Base-by-base conservation (phyloP, 2,113 vertebrate genomes). In the Corythoichthys intestinalis region DNA sequence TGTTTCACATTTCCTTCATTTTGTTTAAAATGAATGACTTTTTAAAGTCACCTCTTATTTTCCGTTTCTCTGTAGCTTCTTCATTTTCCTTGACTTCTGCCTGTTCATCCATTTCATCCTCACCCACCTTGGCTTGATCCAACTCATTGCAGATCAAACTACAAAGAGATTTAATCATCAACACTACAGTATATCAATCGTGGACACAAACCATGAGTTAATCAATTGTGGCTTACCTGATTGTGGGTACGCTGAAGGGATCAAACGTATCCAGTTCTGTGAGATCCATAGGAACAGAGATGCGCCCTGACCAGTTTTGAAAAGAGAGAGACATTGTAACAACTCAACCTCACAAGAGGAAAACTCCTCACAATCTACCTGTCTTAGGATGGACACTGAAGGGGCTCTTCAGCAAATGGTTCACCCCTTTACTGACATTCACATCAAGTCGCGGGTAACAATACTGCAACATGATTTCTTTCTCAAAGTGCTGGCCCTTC, bases 321-420 rank as follows among this genome's bases (percentile, higher is more conserved):
- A 17, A 65, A 34, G 20, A 65, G 38, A 4, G 46, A 74, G 46
- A 54, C 39, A 67, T 44, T 70, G 17, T 66, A 14, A 69, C 8
- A 39, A 12, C 20, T 69, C 12, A 20, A 1, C 4, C 1, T 3
- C 1, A 6, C 13, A 11, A 41, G 2, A 38, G 64, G 47, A 20
- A 38, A 65, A 15, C 41, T 38, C 8, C 15, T 52, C 7, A 53
- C 11, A 66, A 5, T 62, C 5, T n/a, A 94, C 95, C 95, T 59
- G 97, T 99, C 88, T 98, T 99, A 53, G 97, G 97, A 78, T 99
- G 97, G 20, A 98, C 94, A 8, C 96, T 98, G 81, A 99, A 99
- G 5, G 97, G 97, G 80, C 96, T 99, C 86, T 98, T 99, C 73
- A 99, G 89, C 75, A 98, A 89, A 70, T 98, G 96, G 77, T 94